These are phyloP conservation scores for Hydrozoanthus tunicans DNA, from an alignment of 64 coral and sea anemone genomes.

Conservation along the genomic window DNA sequence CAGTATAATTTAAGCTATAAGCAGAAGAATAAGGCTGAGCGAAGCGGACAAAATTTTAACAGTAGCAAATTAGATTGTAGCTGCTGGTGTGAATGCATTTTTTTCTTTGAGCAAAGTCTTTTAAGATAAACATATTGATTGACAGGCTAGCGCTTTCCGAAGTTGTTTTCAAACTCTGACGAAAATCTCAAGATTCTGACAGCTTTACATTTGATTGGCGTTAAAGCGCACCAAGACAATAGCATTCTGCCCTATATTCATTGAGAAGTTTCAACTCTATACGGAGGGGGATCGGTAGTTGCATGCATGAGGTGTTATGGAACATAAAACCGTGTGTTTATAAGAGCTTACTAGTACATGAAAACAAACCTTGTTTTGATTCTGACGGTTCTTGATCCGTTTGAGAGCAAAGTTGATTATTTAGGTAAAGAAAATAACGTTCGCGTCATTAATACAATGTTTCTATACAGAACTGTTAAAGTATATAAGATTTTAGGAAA, in stretches of 20 bases:
- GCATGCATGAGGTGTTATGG: background rate
- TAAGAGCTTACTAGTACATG: background rate
- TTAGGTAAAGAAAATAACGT: background rate
- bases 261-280: background rate
- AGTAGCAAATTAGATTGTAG: too few species aligned
- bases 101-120: too few species aligned
- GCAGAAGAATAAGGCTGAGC: too few species aligned
- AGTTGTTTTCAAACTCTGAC: too few species aligned
- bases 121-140: too few species aligned
- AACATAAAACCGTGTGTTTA: background rate
- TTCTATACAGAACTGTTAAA: background rate
- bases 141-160: too few species aligned
- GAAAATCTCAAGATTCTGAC: too few species aligned
- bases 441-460: background rate
- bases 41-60: too few species aligned
- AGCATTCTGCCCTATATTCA: background rate
- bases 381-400: background rate
- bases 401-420: background rate
- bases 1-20: too few species aligned
- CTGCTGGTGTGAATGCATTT: too few species aligned
- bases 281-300: background rate
- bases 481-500: background rate
- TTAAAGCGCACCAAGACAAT: too few species aligned
- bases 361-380: background rate
- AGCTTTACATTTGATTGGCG: too few species aligned